phyloP scores from a whole-genome alignment of 2,797 vertebrate species.

The Taenioides sp. region DNA sequence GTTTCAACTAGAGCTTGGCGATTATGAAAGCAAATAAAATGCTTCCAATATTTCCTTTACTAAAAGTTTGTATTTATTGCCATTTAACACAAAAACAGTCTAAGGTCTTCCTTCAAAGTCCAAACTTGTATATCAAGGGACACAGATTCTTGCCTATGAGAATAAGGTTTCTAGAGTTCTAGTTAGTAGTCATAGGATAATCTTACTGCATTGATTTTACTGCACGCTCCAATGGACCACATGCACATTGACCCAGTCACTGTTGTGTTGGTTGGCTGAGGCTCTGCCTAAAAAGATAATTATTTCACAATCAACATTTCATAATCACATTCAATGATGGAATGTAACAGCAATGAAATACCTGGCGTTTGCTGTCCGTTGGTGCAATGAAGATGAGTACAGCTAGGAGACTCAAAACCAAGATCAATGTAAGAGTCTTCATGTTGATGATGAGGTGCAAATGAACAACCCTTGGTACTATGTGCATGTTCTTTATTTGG shows the following conservation, averaged over 20 bases:
- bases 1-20: too few species aligned
- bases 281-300: neutral
- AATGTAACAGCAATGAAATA: neutral
- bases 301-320: neutral
- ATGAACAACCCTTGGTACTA: neutral
- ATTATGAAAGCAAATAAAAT: too few species aligned
- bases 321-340: neutral
- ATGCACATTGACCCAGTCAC: neutral
- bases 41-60: too few species aligned
- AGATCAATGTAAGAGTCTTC: conserved; percentile 37
- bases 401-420: conserved; percentile 47
- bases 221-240: neutral
- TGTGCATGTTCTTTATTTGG: conserved; percentile 16
- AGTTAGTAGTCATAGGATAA: neutral
- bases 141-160: too few species aligned
- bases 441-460: conserved; percentile 42
- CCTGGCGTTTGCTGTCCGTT: neutral
- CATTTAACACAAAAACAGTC: too few species aligned
- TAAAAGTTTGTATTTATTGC: too few species aligned
- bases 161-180: too few species aligned
- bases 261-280: neutral
- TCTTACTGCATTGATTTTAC: accelerated
- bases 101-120: too few species aligned
- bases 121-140: too few species aligned
- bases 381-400: conserved; percentile 36